These are phyloP conservation scores for Thysanoteuthis rhombus DNA, from an alignment of 2,888 invertebrate species.

Conservation along the genomic window DNA sequence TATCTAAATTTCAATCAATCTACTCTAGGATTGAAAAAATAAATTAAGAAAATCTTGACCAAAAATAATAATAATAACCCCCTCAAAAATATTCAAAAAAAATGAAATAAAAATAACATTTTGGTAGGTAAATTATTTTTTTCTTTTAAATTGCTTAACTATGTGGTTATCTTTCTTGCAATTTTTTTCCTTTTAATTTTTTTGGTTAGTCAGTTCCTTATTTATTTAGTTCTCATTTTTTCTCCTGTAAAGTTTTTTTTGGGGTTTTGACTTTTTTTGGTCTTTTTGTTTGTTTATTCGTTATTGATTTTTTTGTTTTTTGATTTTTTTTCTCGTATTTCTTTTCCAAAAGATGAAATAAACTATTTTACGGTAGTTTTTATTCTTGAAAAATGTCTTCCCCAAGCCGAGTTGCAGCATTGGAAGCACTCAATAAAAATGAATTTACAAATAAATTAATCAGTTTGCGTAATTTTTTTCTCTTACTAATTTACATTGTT, in stretches of 20 bases:
- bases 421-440: conserved; percentile 12
- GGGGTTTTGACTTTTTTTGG: no score
- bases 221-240: neutral
- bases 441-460: neutral
- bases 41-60: neutral
- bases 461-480: neutral
- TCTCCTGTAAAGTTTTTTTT: neutral
- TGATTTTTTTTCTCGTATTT: neutral
- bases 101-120: neutral
- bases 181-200: neutral
- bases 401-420: conserved; percentile 12
- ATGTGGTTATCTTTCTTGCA: neutral
- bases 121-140: neutral
- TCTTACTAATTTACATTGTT: neutral
- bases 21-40: neutral
- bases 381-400: conserved; percentile 12
- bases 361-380: neutral
- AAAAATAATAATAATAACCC: neutral
- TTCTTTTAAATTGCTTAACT: neutral
- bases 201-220: neutral
- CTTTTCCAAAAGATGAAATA: conserved; percentile 12
- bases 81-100: neutral
- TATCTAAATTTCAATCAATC: neutral
- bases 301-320: neutral
- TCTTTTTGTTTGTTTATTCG: neutral